Conservation (phyloP, 2,113 vertebrate genomes). For the Myrmecobius fasciatus region DNA sequence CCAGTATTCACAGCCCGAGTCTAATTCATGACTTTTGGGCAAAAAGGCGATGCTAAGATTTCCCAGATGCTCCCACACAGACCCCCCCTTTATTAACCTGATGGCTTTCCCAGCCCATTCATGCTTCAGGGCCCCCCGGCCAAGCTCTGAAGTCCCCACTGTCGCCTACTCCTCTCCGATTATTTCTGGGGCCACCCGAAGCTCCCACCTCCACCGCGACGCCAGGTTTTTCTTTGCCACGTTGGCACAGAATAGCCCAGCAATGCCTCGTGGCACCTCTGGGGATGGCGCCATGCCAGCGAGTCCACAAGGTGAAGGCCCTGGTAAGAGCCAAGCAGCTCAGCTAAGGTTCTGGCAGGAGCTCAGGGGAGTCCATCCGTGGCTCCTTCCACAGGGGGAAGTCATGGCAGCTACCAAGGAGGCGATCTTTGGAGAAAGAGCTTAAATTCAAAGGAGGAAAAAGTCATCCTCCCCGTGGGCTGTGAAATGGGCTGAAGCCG, state of each 20-base stretch:
- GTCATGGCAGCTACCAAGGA: not conserved
- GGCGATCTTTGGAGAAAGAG: not conserved
- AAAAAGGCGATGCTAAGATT: not conserved
- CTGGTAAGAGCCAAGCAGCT: not conserved
- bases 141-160: too few relatives aligned
- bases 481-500: slow-evolving; percentile 22
- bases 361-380: not conserved
- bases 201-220: not conserved
- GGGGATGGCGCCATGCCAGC: not conserved
- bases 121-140: not conserved
- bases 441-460: slow-evolving; percentile 24
- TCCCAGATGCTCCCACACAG: not conserved
- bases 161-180: too few relatives aligned
- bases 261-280: not conserved
- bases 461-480: too few relatives aligned
- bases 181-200: not conserved
- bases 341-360: slow-evolving; percentile 25
- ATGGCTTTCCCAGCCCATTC: not conserved
- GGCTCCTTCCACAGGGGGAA: slow-evolving; percentile 23
- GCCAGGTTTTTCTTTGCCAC: not conserved
- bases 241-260: not conserved
- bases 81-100: not conserved
- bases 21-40: not conserved
- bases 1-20: not conserved
- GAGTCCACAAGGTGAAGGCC: not conserved